phyloP scores from a whole-genome alignment of 2,113 vertebrate species.

The Mohoua ochrocephala region DNA sequence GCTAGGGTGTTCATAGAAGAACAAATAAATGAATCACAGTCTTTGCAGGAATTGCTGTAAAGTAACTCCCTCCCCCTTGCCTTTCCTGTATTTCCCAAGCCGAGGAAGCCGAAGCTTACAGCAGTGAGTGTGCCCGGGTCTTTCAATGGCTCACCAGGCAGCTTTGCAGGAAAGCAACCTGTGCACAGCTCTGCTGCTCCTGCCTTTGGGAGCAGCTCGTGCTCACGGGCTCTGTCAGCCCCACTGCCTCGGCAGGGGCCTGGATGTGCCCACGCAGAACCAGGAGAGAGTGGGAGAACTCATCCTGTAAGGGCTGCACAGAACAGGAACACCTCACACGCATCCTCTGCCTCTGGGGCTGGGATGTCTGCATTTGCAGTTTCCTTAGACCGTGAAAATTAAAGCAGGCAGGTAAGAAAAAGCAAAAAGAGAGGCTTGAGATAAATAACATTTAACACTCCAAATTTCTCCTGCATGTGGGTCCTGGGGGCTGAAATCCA shows the following conservation, averaged over 20 bases:
- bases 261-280: not conserved
- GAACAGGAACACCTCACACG: not conserved
- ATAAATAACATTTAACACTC: not conserved
- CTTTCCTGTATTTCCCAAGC: not conserved
- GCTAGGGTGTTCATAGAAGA: not conserved
- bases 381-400: not conserved
- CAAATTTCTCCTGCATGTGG: not conserved
- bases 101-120: accelerated
- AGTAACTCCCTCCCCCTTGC: not conserved
- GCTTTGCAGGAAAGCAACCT: not conserved
- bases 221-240: not conserved
- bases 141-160: accelerated
- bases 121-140: accelerated
- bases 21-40: not conserved
- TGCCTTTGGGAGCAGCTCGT: accelerated
- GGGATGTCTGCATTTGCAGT: not conserved
- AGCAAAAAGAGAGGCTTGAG: not conserved
- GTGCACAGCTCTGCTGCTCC: not conserved
- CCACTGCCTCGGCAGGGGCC: not conserved
- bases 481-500: not conserved
- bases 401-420: not conserved
- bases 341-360: not conserved
- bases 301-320: not conserved
- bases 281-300: not conserved
- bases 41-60: not conserved